These are phyloP conservation scores for Stegodyphus dumicola DNA, from an alignment of 1,140 invertebrate species.

Conservation along the genomic window DNA sequence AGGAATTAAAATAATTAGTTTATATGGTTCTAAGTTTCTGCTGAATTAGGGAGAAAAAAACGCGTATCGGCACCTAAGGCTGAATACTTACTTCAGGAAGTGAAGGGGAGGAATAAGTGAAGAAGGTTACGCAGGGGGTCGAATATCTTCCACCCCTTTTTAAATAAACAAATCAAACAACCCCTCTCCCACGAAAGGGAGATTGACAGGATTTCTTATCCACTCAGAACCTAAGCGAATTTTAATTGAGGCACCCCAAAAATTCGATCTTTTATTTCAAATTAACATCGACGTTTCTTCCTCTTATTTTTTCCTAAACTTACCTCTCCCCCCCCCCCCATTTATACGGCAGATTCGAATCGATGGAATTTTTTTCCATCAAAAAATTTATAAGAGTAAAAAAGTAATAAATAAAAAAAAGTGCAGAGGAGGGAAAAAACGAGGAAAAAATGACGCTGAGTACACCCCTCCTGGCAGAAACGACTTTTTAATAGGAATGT, in stretches of 20 bases:
- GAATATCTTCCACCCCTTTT: not conserved
- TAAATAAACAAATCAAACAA: not conserved
- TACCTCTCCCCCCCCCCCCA: not conserved
- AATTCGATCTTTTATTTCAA: slow-evolving; percentile 60
- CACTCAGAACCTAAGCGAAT: slow-evolving; percentile 48
- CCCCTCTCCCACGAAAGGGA: not conserved
- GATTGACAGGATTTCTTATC: slow-evolving; percentile 53
- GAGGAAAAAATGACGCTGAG: slow-evolving; percentile 49
- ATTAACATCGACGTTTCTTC: slow-evolving; percentile 48
- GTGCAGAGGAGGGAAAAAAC: slow-evolving; percentile 41
- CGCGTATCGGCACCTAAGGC: too few relatives aligned
- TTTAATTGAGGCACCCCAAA: slow-evolving; percentile 53
- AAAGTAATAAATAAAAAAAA: slow-evolving; percentile 29
- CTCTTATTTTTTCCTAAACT: not conserved
- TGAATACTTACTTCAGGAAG: too few relatives aligned
- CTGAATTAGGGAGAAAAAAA: too few relatives aligned
- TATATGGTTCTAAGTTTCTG: too few relatives aligned
- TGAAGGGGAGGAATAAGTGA: too few relatives aligned
- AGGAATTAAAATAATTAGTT: too few relatives aligned
- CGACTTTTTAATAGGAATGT: slow-evolving; percentile 59
- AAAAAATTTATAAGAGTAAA: slow-evolving; percentile 19
- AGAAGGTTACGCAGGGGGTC: not conserved
- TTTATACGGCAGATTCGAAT: slow-evolving; percentile 39
- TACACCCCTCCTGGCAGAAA: slow-evolving; percentile 24
- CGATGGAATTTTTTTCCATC: slow-evolving; percentile 35